Evolutionary conservation across 2,797 vertebrate species (phyloP).

Genomic region (Pseudochirops cupreus): DNA sequence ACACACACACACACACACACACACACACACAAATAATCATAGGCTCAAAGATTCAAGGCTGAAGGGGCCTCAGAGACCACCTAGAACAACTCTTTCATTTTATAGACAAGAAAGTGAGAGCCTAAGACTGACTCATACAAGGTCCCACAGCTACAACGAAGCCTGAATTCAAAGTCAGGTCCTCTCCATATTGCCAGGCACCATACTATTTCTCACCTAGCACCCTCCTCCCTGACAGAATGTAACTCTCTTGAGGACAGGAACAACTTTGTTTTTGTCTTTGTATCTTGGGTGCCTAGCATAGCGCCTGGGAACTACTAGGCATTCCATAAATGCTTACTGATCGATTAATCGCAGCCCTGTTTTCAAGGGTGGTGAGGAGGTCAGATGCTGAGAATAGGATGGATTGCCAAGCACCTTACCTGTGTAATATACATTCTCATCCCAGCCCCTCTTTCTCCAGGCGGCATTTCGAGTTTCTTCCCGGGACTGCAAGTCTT

Average conservation of each 20-base stretch:
- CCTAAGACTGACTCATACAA: neutral
- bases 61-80: neutral
- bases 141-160: neutral
- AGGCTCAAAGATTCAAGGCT: neutral
- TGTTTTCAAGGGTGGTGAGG: neutral
- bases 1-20: neutral
- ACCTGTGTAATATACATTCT: conserved; percentile 96
- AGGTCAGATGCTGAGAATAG: neutral
- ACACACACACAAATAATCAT: neutral
- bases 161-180: neutral
- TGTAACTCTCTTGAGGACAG: neutral
- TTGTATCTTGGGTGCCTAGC: neutral
- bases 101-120: neutral
- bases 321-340: neutral
- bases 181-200: neutral
- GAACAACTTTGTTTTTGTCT: neutral
- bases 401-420: conserved; percentile 42
- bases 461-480: conserved; percentile 95
- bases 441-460: conserved; percentile 96
- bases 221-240: neutral
- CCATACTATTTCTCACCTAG: neutral
- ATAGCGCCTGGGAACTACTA: neutral
- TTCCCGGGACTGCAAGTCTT: conserved; percentile 92
- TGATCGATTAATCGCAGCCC: neutral
- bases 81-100: neutral